Evolutionary conservation across 2,113 vertebrate genomes (phyloP), one percentile per base, ranked within the genome.

Genomic region (Vombatus ursinus): DNA sequence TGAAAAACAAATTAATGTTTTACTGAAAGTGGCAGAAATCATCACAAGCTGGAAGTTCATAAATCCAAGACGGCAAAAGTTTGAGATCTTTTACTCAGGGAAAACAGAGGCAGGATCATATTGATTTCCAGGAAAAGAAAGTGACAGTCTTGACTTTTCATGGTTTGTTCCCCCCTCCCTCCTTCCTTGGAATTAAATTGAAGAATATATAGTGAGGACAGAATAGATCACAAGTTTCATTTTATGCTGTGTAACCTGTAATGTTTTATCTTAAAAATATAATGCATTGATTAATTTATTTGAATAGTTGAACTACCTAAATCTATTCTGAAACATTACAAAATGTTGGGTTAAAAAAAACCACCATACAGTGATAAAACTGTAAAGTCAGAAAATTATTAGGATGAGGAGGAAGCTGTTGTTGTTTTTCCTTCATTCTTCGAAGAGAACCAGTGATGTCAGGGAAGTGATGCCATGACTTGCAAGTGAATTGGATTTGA

Each of bases 51-150:
- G 91, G 90, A 95, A 61, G 50, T 97, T 96, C 93, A 61, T 89
- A 77, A 47, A 92, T 97, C 97, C 50, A 91, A 94, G n/a, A 84
- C 44, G 92, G 50, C 97, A 51, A 95, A 95, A 96, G 94, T 96
- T 98, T 98, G 96, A 90, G 26, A n/a, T 97, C 51, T 93, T 95
- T 57, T 44, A 84, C 97, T 96, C 50, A 94, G n/a, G 91, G 53
- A 97, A 96, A 97, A 94, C 95, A 96, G 97, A 96, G 96, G 89
- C 93, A 97, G 95, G 92, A 90, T 31, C 90, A 1, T 54, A 96
- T 94, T 96, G 94, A 97, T 91, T 97, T 98, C 95, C 90, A 98
- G 96, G 89, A 97, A 96, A 96, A 95, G 57, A 90, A 93, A 48
- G 10, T 89, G 92, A 37, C 19, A 92, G 49, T 37, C 44, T 96